Evolutionary conservation across 2,113 vertebrate genomes (phyloP).

Genomic region (Elachura formosa): DNA sequence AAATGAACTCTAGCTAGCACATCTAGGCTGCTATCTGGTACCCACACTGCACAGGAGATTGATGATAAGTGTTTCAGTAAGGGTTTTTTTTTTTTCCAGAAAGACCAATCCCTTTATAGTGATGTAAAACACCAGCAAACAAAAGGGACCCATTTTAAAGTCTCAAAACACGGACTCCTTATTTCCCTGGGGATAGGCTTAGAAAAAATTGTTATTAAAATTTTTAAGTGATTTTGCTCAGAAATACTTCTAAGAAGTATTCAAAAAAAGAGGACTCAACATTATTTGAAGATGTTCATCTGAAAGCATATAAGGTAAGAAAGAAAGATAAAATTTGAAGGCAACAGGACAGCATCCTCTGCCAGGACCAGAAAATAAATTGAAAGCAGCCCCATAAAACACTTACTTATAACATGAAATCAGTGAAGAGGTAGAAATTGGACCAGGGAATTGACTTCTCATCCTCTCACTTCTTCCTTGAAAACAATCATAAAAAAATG

Average conservation of each 20-base stretch:
- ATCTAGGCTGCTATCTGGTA: background rate
- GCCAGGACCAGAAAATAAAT: background rate
- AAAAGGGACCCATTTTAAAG: background rate
- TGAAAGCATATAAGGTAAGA: background rate
- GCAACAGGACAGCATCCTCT: background rate
- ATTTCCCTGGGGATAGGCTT: background rate
- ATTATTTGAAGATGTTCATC: background rate
- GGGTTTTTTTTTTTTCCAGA: background rate
- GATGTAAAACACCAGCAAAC: background rate
- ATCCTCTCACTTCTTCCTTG: conserved; percentile 16
- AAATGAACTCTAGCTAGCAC: background rate
- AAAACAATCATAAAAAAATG: conserved; percentile 35
- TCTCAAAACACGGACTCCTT: background rate
- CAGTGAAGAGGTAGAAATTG: conserved; percentile 16
- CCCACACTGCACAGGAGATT: background rate
- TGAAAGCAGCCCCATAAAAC: background rate
- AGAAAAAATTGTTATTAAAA: background rate
- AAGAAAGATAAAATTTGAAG: background rate
- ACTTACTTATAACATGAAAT: background rate
- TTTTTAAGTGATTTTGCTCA: background rate
- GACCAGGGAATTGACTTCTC: conserved; percentile 15
- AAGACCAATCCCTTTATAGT: background rate
- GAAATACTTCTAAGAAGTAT: background rate
- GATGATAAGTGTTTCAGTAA: background rate
- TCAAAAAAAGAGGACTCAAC: background rate